Evolutionary conservation across 23 tunicate species (phyloP).

Genomic region (Botrylloides violaceus): DNA sequence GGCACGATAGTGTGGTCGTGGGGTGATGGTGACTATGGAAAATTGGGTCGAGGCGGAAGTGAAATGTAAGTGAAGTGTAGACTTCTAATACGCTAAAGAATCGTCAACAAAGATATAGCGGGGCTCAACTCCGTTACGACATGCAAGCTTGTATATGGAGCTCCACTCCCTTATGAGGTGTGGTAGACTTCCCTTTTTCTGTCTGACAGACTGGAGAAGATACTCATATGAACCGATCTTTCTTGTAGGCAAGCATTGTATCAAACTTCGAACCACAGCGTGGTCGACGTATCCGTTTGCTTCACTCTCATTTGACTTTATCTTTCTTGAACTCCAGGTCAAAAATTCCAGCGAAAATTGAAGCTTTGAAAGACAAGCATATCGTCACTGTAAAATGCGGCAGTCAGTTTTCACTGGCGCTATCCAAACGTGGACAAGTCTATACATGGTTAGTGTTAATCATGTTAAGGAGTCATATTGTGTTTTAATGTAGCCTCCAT

Average conservation of each 20-base stretch:
- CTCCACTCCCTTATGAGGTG: too few species aligned
- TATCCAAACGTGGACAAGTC: constrained; percentile 44
- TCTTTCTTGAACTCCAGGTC: constrained; percentile 61
- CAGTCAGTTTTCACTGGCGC: constrained; percentile 83
- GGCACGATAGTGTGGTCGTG: constrained; percentile 86
- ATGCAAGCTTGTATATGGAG: too few species aligned
- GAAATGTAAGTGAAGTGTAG: constrained; percentile 47
- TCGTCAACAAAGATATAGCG: too few species aligned
- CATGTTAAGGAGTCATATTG: neutral
- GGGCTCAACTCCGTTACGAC: too few species aligned
- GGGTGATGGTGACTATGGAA: constrained; percentile 97
- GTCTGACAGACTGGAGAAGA: too few species aligned
- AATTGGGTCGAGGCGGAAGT: constrained; percentile 89
- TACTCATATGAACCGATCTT: too few species aligned
- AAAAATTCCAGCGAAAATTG: constrained; percentile 54
- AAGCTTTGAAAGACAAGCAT: constrained; percentile 36
- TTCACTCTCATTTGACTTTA: too few species aligned
- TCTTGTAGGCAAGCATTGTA: too few species aligned
- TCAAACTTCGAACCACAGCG: too few species aligned
- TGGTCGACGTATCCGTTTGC: too few species aligned
- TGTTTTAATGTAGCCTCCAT: neutral
- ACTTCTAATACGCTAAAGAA: too few species aligned
- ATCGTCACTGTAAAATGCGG: constrained; percentile 76
- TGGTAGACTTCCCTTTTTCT: too few species aligned
- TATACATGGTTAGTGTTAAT: constrained; percentile 51